Percentiles rank a stretch among this genome's conserved stretches.
Evolutionary conservation across 1,140 invertebrate species (phyloP).

Genomic region (Homarus americanus): DNA sequence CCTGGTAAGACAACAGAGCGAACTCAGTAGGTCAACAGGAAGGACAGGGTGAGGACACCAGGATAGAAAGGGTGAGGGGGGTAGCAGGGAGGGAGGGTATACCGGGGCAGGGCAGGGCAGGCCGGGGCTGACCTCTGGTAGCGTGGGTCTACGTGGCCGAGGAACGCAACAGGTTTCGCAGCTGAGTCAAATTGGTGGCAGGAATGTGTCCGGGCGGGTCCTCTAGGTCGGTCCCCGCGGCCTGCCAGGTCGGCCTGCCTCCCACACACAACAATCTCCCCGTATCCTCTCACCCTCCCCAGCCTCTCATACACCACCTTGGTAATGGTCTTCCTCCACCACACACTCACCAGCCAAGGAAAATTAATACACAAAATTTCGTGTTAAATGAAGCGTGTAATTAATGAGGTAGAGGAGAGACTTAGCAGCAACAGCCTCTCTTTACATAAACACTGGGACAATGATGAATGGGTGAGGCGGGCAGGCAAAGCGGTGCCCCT

Average conservation of each 20-base stretch:
- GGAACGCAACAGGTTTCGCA: slow-evolving; percentile 23
- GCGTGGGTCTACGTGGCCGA: background rate
- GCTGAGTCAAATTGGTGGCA: slow-evolving; percentile 27
- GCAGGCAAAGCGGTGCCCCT: too few relatives aligned
- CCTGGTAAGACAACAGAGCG: too few relatives aligned
- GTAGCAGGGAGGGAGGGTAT: background rate
- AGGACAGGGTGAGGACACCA: background rate
- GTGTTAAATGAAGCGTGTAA: too few relatives aligned
- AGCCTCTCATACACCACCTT: too few relatives aligned
- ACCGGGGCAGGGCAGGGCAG: background rate
- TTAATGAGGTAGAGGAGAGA: too few relatives aligned
- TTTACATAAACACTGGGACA: too few relatives aligned
- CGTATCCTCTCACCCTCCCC: background rate
- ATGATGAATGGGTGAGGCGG: too few relatives aligned
- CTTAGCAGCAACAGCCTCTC: too few relatives aligned
- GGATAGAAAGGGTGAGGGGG: background rate
- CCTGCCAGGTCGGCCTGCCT: background rate
- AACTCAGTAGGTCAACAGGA: too few relatives aligned
- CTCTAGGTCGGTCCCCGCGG: background rate
- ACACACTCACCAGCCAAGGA: too few relatives aligned
- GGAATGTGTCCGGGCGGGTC: slow-evolving; percentile 20
- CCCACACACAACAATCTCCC: background rate
- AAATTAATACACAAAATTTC: too few relatives aligned
- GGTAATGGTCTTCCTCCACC: too few relatives aligned
- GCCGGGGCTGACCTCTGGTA: background rate